phyloP scores from a whole-genome alignment of 2,888 invertebrate genomes.

The Apantesis nais region DNA sequence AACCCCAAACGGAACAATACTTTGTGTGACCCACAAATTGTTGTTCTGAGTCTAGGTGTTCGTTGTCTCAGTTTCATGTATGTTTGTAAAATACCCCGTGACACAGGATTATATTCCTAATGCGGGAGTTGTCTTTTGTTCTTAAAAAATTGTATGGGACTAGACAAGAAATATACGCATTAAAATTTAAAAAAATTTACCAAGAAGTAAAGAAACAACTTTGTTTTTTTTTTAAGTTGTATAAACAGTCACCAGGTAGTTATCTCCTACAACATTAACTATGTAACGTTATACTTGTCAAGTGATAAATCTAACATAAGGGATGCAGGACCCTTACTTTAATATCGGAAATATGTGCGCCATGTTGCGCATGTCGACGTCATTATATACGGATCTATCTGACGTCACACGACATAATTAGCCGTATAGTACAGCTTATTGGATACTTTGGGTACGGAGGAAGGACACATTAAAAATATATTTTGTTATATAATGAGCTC shows the following conservation, averaged over 20 bases:
- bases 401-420: slow-evolving; percentile 57
- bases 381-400: slow-evolving; percentile 60
- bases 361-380: slow-evolving; percentile 57
- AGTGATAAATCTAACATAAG: slow-evolving; percentile 35
- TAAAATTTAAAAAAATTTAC: too few species aligned
- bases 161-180: too few species aligned
- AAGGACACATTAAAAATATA: not conserved
- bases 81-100: too few species aligned
- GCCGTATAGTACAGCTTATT: slow-evolving; percentile 57
- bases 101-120: too few species aligned
- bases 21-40: too few species aligned
- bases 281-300: slow-evolving; percentile 14
- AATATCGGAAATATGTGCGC: slow-evolving; percentile 54
- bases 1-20: too few species aligned
- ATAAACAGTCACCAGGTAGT: not conserved
- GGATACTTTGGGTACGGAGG: slow-evolving; percentile 37
- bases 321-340: slow-evolving; percentile 42
- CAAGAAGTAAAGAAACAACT: too few species aligned
- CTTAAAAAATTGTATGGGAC: too few species aligned
- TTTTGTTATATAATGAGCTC: not conserved
- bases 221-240: not conserved
- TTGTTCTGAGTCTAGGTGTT: too few species aligned
- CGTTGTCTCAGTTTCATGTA: too few species aligned
- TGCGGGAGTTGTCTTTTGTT: too few species aligned
- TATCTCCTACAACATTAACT: not conserved